Conservation (phyloP, 2,888 invertebrate species). For the Nebria salina region DNA sequence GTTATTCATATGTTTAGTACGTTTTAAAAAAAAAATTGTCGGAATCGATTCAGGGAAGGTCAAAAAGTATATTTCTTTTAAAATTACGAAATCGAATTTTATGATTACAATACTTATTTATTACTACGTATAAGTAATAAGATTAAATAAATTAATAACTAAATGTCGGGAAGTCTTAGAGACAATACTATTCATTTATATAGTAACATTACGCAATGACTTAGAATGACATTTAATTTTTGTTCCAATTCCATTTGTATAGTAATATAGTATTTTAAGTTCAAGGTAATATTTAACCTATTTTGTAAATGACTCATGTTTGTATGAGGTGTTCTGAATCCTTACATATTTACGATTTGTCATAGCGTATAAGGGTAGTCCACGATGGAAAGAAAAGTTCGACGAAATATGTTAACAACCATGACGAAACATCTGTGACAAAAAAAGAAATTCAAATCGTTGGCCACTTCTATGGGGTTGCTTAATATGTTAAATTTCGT, state of each 20-base stretch:
- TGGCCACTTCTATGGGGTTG: constrained; percentile 16
- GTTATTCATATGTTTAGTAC: not conserved
- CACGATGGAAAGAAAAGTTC: not conserved
- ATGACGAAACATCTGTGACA: not conserved
- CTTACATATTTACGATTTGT: not conserved
- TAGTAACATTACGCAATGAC: not conserved
- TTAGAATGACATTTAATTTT: not conserved
- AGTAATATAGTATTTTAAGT: not conserved
- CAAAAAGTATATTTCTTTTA: too few species aligned
- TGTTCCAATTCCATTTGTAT: not conserved
- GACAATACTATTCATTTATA: too few species aligned
- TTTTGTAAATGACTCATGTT: not conserved
- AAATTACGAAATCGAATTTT: too few species aligned
- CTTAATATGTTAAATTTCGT: constrained; percentile 2
- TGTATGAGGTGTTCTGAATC: not conserved
- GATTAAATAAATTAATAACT: too few species aligned
- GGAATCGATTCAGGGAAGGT: too few species aligned
- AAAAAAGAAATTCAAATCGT: not conserved
- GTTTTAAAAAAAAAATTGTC: too few species aligned
- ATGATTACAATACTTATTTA: too few species aligned
- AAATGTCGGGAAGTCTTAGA: too few species aligned
- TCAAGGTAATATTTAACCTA: not conserved
- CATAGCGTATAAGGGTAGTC: not conserved
- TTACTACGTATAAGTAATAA: too few species aligned
- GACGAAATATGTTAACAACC: not conserved